Base-by-base conservation (phyloP, 2,113 vertebrate genomes). In the Silurus glanis region DNA sequence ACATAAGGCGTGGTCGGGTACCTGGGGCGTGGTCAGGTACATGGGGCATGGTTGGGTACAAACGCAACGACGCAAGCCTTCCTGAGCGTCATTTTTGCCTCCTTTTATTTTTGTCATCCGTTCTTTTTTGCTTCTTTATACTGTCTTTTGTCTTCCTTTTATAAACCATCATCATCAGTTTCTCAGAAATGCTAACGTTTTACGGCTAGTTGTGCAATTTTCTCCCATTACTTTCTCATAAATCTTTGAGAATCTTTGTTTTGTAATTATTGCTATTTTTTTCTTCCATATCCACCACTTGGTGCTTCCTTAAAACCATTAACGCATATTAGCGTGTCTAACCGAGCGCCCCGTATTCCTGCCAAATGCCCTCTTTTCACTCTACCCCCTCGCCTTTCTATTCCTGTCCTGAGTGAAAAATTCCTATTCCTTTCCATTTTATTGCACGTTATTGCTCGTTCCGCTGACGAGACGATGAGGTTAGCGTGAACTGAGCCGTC, bases 361-460 rank as follows among this genome's bases (percentile, higher is more conserved):
- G 3, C 61, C 23, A 55, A 45, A 16, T 14, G 16, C 21, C n/a
- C 51, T 58, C 67, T 45, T 72, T 71, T 55, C 13, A n/a, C 23
- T 66, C 47, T 14, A n/a, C 80, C n/a, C 6, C 7, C 3, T 37
- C 12, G 28, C 37, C 66, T 74, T 47, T 23, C 21, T 83, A 10
- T 83, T 83, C 53, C 82, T 14, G 82, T 59, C 67, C 7, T 1
- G 64, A 71, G n/a, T 58, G 67, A 72, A 56, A 59, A 56, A 59
- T 59, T 58, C 10, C 2, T 10, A 80, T 80, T 45, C 23, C 56
- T 21, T 3, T 58, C n/a, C 53, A 4, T 56, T 58, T 58, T 17
- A 37, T 28, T 53, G 61, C 51, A 49, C n/a, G 55, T 80, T 84
- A 66, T 85, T 9, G 49, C 61, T 85, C 62, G 4, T 85, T 69